Evolutionary conservation across 2,797 vertebrate species (phyloP).

Genomic region (Stomatorhinus walkeri): DNA sequence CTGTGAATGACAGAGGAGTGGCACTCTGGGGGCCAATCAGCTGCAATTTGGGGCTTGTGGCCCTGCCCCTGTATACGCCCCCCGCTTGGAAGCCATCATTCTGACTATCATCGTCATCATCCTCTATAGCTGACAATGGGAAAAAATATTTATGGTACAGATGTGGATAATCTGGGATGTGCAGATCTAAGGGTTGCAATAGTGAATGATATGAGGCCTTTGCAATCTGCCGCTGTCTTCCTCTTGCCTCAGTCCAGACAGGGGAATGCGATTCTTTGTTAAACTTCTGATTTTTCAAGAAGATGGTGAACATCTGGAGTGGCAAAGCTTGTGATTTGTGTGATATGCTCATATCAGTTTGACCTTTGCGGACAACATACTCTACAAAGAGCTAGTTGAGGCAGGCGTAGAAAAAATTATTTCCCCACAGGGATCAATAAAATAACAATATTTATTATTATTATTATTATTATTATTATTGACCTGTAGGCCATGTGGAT

Average conservation of each 20-base stretch:
- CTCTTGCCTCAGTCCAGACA: conserved; percentile 32
- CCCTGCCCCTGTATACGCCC: not conserved
- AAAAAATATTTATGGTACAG: not conserved
- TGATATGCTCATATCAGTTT: not conserved
- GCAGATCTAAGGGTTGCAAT: not conserved
- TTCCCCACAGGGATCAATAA: not conserved
- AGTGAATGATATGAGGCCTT: not conserved
- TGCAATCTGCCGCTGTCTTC: conserved; percentile 11
- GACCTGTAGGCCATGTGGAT: not conserved
- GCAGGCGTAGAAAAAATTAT: no score
- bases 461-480: not conserved
- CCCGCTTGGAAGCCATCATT: not conserved
- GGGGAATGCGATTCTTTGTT: not conserved
- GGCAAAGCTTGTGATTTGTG: not conserved
- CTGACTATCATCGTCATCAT: not conserved
- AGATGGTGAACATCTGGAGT: not conserved
- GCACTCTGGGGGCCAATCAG: not conserved
- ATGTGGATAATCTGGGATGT: not conserved
- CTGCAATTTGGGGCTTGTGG: not conserved
- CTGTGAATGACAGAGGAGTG: not conserved
- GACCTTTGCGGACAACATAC: not conserved
- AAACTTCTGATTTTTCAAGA: not conserved
- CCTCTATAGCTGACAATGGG: not conserved
- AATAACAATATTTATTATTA: not conserved
- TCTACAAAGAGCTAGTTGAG: not conserved